Percentiles rank a stretch among this genome's conserved stretches.
Evolutionary conservation across 1,140 invertebrate genomes (phyloP).

Genomic region (Trachymyrmex cornetzi): DNA sequence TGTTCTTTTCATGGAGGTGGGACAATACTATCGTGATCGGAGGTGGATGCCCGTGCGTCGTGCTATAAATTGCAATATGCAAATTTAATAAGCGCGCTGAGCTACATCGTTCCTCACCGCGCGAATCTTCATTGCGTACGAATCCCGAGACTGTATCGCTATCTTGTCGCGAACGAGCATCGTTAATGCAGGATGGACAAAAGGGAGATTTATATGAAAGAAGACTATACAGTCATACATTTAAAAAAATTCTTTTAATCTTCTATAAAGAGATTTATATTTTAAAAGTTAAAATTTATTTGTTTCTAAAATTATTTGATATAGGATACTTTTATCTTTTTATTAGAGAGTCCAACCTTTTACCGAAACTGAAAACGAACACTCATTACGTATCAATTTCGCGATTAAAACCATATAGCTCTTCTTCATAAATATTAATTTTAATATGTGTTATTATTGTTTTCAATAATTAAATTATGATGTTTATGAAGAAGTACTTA

Average conservation of each 20-base stretch:
- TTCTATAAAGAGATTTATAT: not conserved
- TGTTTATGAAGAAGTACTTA: too few species aligned
- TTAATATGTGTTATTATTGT: too few species aligned
- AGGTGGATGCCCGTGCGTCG: conserved; percentile 63
- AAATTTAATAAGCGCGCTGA: conserved; percentile 78
- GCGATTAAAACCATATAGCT: too few species aligned
- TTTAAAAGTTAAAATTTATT: too few species aligned
- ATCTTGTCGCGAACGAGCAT: conserved; percentile 4
- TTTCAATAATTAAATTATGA: too few species aligned
- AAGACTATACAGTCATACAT: not conserved
- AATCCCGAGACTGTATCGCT: conserved; percentile 34
- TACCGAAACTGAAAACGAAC: too few species aligned
- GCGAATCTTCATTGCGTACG: conserved; percentile 65
- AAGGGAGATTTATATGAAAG: conserved; percentile 16
- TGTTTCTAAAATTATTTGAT: too few species aligned
- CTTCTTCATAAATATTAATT: too few species aligned
- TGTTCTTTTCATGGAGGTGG: conserved; percentile 46
- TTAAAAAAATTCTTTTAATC: conserved; percentile 5
- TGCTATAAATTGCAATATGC: conserved; percentile 79
- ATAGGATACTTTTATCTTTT: not conserved
- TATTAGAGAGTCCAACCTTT: too few species aligned
- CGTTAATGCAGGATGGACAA: conserved; percentile 17
- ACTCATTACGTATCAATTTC: too few species aligned
- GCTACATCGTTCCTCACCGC: conserved; percentile 52
- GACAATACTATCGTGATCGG: conserved; percentile 77